Evolutionary conservation across 2,888 invertebrate species (phyloP), one percentile per base, ranked within the genome.

Genomic region (Danaus chrysippus): DNA sequence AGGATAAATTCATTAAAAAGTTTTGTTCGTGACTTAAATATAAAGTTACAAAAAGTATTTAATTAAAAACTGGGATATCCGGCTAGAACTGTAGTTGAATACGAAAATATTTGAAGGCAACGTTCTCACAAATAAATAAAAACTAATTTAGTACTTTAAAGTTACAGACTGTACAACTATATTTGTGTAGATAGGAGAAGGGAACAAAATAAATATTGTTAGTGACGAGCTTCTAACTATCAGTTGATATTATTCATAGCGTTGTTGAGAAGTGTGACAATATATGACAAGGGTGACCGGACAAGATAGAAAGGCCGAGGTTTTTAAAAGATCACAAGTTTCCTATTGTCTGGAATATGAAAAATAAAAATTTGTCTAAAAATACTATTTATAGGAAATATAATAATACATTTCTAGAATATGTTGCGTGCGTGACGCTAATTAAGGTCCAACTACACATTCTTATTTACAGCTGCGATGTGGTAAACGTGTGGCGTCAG

Each of bases 341-440:
- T 2, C 23, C 3, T 34, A 8, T 34, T 34, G 23, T 8, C 3
- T 34, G 23, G 23, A 34, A 34, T 2, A 34, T 34, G 8, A 5
- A 5, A 34, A 34, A 34, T 6, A 34, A 34, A 6, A 34, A 34
- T 34, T 34, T 34, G 23, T 2, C 23, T 34, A 6, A 34, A 34
- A 34, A 34, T 34, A 34, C 8, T 34, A 34, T 34, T 34, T 34
- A 34, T 34, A 34, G 23, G 23, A 34, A 34, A 59, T 12, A 55
- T 52, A 56, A 34, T 44, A 56, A 52, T 44, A 59, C 56, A 59
- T 56, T 63, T 54, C 56, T 54, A 54, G 46, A 60, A 63, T 57
- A 53, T 42, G 56, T 64, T 63, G 61, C 62, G 56, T 62, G 62
- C 57, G 62, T 54, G 57, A 8, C 56, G 59, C 59, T 67, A 66